A percentile compares a stretch with the other conserved stretches of the same genome.
phyloP scores from a whole-genome alignment of 2,113 vertebrate genomes.

The Nymphicus hollandicus region DNA sequence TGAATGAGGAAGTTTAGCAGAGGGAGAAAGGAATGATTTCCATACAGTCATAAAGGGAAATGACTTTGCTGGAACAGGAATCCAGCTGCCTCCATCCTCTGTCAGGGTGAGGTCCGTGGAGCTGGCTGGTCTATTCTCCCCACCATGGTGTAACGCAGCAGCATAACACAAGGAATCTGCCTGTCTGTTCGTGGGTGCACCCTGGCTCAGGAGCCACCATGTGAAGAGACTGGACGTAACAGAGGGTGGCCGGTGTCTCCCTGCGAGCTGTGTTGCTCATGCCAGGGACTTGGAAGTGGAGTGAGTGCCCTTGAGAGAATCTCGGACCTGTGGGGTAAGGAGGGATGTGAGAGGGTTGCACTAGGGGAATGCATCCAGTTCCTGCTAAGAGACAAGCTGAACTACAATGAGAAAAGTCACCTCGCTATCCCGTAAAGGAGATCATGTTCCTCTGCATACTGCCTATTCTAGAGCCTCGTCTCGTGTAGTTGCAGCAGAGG shows the following conservation, averaged over 20 bases:
- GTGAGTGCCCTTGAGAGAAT: neutral
- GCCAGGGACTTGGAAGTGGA: neutral
- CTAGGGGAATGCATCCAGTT: accelerated
- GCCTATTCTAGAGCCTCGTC: accelerated
- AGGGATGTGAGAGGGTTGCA: neutral
- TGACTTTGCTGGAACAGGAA: neutral
- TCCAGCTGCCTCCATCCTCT: neutral
- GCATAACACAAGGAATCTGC: neutral
- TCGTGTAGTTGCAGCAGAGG: neutral
- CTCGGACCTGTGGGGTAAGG: neutral
- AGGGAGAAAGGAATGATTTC: neutral
- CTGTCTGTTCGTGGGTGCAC: too few species aligned
- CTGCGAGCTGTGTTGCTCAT: accelerated
- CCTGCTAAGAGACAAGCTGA: neutral
- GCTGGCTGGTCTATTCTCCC: neutral
- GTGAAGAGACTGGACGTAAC: neutral
- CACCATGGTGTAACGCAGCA: neutral
- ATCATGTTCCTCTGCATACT: accelerated
- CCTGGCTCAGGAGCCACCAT: neutral
- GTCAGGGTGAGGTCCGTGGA: accelerated
- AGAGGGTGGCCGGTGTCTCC: neutral
- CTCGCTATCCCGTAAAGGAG: accelerated
- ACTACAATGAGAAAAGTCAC: neutral
- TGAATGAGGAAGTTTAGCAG: neutral
- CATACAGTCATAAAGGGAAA: neutral